Evolutionary conservation across 2,888 invertebrate genomes (phyloP), one percentile per base, ranked within the genome.

Genomic region (Pantelozetes paolii): DNA sequence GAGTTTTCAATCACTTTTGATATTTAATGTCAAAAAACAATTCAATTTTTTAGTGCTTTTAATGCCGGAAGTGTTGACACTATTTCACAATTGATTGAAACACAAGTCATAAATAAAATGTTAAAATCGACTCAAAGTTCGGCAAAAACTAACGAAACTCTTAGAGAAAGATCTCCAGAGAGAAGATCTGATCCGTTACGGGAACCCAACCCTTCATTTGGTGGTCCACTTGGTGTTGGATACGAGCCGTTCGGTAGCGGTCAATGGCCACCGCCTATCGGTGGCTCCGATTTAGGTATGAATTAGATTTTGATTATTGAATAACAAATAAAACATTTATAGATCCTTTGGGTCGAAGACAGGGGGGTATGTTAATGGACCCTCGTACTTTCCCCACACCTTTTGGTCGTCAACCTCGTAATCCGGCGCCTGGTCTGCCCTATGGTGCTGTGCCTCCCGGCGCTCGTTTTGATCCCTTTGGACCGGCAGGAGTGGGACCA

Each of bases 401-500:
- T 2, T 45, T 30, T 18, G 71, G 71, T 40, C 8, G 18, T n/a
- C n/a, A n/a, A 30, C 40, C 45, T 6, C 48, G 48, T n/a, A 57
- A 59, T 50, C 54, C 32, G 13, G 20, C 23, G 1, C 69, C 45
- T 11, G 70, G 62, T 1, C 57, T 64, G 2, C 74, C 74, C 9
- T n/a, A 40, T 42, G 88, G 87, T 13, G 84, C 87, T 0, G 80
- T 88, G 13, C 91, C 90, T 1, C 91, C 91, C 0, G 90, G 91
- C 15, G 91, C 92, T 2, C 86, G 92, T 74, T 94, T 91, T 82
- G 92, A 94, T 84, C 94, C 92, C 0, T 90, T 91, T 81, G 88
- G 89, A 0, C 91, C 92, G 0, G 86, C 86, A 9, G 85, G 82
- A 42, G 84, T 83, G 5, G 85, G 83, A 18, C 84, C 84, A 9